phyloP scores from a whole-genome alignment of 2,888 invertebrate species.

The Incurvaria masculella region DNA sequence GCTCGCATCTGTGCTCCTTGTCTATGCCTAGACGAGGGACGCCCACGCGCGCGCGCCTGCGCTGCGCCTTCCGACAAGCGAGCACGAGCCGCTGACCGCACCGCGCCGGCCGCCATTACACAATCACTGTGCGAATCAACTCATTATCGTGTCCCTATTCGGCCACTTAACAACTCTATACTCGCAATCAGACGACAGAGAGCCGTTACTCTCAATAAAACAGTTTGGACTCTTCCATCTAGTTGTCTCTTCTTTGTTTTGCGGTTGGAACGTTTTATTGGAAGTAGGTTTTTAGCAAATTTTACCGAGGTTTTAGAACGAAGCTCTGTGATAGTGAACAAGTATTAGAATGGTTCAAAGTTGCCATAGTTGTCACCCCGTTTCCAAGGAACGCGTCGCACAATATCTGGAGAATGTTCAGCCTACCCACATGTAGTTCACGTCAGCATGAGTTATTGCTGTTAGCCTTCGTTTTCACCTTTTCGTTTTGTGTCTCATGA shows the following conservation, averaged over 20 bases:
- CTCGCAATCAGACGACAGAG: neutral
- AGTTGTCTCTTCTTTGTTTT: too few species aligned
- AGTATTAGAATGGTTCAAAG: too few species aligned
- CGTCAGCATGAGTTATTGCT: neutral
- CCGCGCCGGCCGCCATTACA: slow-evolving; percentile 45
- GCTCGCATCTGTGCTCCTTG: too few species aligned
- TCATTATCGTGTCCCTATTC: slow-evolving; percentile 8
- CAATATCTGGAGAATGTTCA: too few species aligned
- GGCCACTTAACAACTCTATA: neutral
- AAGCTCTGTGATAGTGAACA: too few species aligned
- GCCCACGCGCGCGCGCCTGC: slow-evolving; percentile 47
- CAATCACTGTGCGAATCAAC: slow-evolving; percentile 48
- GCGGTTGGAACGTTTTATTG: too few species aligned
- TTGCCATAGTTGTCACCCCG: too few species aligned
- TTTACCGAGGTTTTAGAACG: too few species aligned
- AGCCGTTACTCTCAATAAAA: neutral
- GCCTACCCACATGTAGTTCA: neutral
- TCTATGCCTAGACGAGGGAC: slow-evolving; percentile 24
- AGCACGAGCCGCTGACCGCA: slow-evolving; percentile 24
- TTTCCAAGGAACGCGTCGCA: too few species aligned
- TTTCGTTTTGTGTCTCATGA: neutral
- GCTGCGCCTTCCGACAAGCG: slow-evolving; percentile 19
- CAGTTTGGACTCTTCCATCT: too few species aligned
- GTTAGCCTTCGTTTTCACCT: neutral
- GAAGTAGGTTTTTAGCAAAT: too few species aligned